These are phyloP conservation scores for Acanthiza pusilla DNA, from an alignment of 2,797 vertebrate genomes.

Conservation along the genomic window DNA sequence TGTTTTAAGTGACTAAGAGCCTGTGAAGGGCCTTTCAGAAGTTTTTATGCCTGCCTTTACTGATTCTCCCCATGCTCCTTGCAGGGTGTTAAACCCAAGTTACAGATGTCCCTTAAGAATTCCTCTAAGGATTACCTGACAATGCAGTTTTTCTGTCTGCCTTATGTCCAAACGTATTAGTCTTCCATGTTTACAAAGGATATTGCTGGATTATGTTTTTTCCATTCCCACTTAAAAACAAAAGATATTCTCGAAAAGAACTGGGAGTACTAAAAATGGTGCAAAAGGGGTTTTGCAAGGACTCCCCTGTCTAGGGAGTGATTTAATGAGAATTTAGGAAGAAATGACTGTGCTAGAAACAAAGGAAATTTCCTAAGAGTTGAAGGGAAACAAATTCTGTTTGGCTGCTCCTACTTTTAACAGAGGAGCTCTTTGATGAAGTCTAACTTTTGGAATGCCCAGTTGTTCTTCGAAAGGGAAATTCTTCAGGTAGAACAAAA, in stretches of 20 bases:
- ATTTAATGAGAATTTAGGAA: not conserved
- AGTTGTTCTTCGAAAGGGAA: not conserved
- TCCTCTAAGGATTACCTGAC: not conserved
- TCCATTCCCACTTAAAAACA: not conserved
- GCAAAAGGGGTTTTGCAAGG: not conserved
- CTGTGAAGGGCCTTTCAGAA: not conserved
- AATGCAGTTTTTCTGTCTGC: not conserved
- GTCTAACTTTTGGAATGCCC: not conserved
- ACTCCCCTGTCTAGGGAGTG: not conserved
- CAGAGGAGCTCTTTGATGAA: not conserved
- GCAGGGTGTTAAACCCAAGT: not conserved
- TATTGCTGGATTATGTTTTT: not conserved
- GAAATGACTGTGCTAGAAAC: not conserved
- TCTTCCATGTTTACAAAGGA: not conserved
- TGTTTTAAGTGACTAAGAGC: not conserved
- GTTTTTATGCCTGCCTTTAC: not conserved
- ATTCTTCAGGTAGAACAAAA: not conserved
- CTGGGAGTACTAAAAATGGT: not conserved
- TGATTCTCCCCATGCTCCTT: rapidly evolving
- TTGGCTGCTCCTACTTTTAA: not conserved
- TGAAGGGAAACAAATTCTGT: not conserved
- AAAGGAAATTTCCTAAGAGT: not conserved
- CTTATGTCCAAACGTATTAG: not conserved
- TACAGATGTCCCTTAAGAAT: not conserved
- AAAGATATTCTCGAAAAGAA: not conserved